Percentiles rank a stretch among this genome's conserved stretches.
Evolutionary conservation across 2,888 invertebrate genomes (phyloP).

Genomic region (Drepana falcataria): DNA sequence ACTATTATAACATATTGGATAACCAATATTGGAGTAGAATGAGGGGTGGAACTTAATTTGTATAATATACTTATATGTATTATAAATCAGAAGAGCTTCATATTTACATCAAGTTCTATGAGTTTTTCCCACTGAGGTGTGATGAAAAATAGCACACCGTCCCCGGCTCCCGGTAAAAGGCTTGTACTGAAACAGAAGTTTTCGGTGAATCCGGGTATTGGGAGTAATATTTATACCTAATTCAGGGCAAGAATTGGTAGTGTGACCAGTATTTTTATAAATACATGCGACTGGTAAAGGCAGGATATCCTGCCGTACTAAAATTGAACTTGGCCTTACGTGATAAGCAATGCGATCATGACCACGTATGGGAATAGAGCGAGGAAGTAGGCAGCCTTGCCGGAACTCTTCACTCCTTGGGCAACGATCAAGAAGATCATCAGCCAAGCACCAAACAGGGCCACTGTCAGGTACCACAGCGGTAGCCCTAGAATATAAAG

Average conservation of each 20-base stretch:
- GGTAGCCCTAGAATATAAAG: constrained; percentile 66
- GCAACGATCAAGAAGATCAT: constrained; percentile 83
- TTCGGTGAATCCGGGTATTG: too few species aligned
- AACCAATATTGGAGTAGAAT: too few species aligned
- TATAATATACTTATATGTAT: not conserved
- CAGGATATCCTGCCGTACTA: too few species aligned
- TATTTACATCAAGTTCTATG: constrained; percentile 81
- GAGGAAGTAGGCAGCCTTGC: constrained; percentile 92
- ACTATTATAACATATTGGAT: too few species aligned
- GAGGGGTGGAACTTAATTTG: too few species aligned
- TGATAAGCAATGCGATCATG: constrained; percentile 84
- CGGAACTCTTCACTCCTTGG: constrained; percentile 86
- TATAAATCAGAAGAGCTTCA: not conserved
- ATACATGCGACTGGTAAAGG: not conserved
- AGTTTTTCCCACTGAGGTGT: constrained; percentile 88
- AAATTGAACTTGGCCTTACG: constrained; percentile 34
- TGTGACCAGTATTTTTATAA: too few species aligned
- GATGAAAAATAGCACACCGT: constrained; percentile 86
- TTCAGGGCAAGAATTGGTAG: too few species aligned
- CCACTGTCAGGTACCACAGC: constrained; percentile 83
- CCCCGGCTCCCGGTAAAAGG: constrained; percentile 82
- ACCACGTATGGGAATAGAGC: constrained; percentile 91
- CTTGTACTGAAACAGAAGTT: constrained; percentile 61
- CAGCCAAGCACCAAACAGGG: constrained; percentile 83
- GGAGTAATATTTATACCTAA: too few species aligned